Evolutionary conservation across 2,797 vertebrate genomes (phyloP).

Genomic region (Strix occidentalis): DNA sequence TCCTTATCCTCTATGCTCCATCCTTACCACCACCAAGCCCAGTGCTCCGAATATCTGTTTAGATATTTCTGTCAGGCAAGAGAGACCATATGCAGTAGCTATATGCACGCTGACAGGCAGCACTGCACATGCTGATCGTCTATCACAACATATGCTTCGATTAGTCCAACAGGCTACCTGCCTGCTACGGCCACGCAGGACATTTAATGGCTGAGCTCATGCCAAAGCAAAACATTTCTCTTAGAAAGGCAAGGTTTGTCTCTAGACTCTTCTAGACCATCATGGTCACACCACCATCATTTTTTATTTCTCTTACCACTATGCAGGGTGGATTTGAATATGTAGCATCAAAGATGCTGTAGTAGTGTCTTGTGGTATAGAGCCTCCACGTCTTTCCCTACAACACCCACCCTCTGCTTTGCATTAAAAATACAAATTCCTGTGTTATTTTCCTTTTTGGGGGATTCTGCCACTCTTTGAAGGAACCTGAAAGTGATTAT

Average conservation of each 20-base stretch:
- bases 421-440: not conserved
- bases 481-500: constrained; percentile 17
- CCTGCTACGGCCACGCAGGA: not conserved
- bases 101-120: not conserved
- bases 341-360: not conserved
- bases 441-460: not conserved
- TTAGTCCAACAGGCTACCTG: not conserved
- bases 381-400: not conserved
- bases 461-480: not conserved
- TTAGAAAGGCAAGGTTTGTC: not conserved
- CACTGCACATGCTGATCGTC: not conserved
- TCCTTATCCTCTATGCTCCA: not conserved
- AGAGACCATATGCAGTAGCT: not conserved
- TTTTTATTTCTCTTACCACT: not conserved
- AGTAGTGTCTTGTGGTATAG: not conserved
- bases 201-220: not conserved
- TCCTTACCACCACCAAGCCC: not conserved
- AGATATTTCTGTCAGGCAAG: not conserved
- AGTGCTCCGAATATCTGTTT: accelerated
- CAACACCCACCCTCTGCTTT: not conserved
- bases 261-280: not conserved
- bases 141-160: not conserved
- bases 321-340: not conserved
- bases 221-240: not conserved
- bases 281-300: not conserved